Base-by-base conservation (phyloP, 1,140 invertebrate genomes). In the Microvelia longipes region DNA sequence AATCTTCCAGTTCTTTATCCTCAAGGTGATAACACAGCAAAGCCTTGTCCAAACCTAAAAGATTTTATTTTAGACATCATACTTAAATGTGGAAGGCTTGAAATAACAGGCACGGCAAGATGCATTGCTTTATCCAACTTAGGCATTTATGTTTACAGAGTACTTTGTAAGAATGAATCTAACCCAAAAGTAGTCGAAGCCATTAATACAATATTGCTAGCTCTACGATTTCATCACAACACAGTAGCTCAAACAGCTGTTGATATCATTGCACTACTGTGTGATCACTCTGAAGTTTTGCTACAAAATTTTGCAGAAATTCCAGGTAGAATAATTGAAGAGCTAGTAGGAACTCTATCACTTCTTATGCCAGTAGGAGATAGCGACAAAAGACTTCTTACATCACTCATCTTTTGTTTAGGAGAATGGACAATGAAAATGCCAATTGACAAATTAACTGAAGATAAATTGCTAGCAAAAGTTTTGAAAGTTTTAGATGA, bases 341-440 rank as follows among this genome's bases (percentile, higher is more conserved):
- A 83, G 76, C 76, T 88, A 72, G 82, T 83, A 15, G 80, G 84
- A 74, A 84, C 84, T 72, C 76, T 87, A n/a, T 80, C 82, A 29
- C 80, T 79, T 71, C 81, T 83, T 75, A 82, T 83, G 67, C 80
- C 81, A 25, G 75, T 77, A 0, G 80, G 84, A 72, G 83, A 89
- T 79, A 79, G 85, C 71, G 82, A 90, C 78, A 85, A 90, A 82
- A 70, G 75, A 60, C 68, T 77, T 28, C 64, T 76, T n/a, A 89
- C 93, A 25, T 90, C 91, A 0, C 84, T 96, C 75, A 84, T 96
- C 74, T 87, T 96, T 69, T 94, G 92, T 78, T 81, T 98, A 30
- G 91, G 92, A 0, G 94, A 98, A 81, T 97, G 94, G 89, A 95
- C 93, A 69, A 93, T 97, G 86, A 83, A 83, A 73, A 81, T 92